Base-by-base conservation (phyloP, 2,888 invertebrate genomes). In the Nasonia oneida region DNA sequence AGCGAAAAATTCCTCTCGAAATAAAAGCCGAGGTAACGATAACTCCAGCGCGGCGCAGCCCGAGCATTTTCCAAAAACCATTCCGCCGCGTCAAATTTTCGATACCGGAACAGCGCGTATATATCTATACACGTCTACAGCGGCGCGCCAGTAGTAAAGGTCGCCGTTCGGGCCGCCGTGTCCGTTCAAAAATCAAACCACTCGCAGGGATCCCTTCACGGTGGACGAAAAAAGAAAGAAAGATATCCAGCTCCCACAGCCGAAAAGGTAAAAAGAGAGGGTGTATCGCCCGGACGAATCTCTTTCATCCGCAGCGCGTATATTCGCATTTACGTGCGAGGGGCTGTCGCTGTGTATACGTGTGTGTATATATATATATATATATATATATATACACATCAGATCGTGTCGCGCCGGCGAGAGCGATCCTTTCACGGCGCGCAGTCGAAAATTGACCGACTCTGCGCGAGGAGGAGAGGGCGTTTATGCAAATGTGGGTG, bases 401-500 rank as follows among this genome's bases (percentile, higher is more conserved):
- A 23, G 74, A 83, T 79, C 73, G 61, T 37, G 33, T 33, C 57
- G n/a, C 29, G n/a, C 29, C 33, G 1, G n/a, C 15, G 57, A 57
- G 57, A 57, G 37, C 37, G 57, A 57, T 71, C 83, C 83, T 83
- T 77, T 83, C 71, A 83, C 71, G 18, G 5, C 67, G 23, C 53
- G 15, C 53, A 18, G n/a, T 79, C 29, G 74, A 67, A 81, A 77
- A 84, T 86, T 81, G 83, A 84, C 77, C 86, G 79, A 82, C 76
- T 80, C 67, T 33, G 67, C 15, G 53, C 67, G 29, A 29, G 29
- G 50, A 15, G 4, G 37, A 37, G 37, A 29, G 64, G 14, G 64
- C 84, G 73, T 79, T 86, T 86, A 87, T 84, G 87, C 79, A 87
- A 84, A 87, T 84, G 71, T 75, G 81, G 86, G 76, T 83, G 73